Evolutionary conservation across 2,888 invertebrate species (phyloP).

Genomic region (Tetranychus piercei): DNA sequence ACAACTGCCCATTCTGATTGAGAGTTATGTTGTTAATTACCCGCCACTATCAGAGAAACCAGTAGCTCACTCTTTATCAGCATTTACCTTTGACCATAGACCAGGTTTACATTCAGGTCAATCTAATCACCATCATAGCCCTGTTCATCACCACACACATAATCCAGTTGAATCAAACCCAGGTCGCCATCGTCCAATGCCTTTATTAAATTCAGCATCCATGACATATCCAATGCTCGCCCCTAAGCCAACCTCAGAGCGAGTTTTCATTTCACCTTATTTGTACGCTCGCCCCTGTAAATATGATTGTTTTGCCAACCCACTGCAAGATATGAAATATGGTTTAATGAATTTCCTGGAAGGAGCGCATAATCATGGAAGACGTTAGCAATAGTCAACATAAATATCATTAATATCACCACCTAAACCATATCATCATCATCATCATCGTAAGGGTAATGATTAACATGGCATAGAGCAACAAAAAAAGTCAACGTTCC

Average conservation of each 20-base stretch:
- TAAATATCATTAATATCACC: background rate
- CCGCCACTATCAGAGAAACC: background rate
- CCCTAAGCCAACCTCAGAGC: background rate
- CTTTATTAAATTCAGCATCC: background rate
- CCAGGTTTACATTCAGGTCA: background rate
- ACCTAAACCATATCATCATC: background rate
- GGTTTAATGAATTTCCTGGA: constrained; percentile 1
- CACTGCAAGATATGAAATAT: constrained; percentile 10
- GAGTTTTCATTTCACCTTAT: background rate
- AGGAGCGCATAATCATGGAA: constrained; percentile 6
- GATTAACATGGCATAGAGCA: background rate
- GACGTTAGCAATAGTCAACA: background rate
- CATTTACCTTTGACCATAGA: background rate
- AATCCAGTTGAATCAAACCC: background rate
- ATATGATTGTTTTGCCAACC: constrained; percentile 8
- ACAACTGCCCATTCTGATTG: background rate
- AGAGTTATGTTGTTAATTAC: constrained; percentile 7
- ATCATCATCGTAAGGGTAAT: background rate
- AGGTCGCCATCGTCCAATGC: background rate
- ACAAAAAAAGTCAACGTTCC: background rate
- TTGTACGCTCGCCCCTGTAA: constrained; percentile 1
- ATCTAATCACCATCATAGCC: background rate
- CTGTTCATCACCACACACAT: background rate
- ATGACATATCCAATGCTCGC: background rate
- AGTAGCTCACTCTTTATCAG: background rate